Percentiles rank a stretch among this genome's conserved stretches.
These are phyloP conservation scores for Enteromius trimaculatus DNA, from an alignment of 2,797 vertebrate genomes.

Conservation along the genomic window DNA sequence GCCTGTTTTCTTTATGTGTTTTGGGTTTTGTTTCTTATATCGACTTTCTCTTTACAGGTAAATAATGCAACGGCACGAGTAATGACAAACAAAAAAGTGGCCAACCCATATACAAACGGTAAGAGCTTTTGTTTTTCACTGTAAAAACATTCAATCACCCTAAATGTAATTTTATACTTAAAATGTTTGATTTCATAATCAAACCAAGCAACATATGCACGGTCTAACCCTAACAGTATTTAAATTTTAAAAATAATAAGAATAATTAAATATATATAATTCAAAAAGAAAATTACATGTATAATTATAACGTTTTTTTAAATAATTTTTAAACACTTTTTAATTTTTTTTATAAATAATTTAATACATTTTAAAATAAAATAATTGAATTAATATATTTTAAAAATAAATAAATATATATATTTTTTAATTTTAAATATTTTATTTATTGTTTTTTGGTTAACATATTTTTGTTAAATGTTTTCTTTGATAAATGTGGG, in stretches of 20 bases:
- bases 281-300: neutral
- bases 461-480: neutral
- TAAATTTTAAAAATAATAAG: neutral
- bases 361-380: no score
- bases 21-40: conserved; percentile 34
- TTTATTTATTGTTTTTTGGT: neutral
- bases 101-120: conserved; percentile 93
- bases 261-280: neutral
- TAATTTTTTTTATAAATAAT: neutral
- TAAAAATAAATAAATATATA: no score
- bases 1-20: conserved; percentile 39
- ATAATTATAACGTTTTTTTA: neutral
- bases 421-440: no score
- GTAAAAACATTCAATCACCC: neutral
- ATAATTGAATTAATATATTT: no score
- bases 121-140: conserved; percentile 63
- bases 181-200: neutral
- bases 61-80: conserved; percentile 94
- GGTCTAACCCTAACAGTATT: neutral
- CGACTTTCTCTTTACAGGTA: conserved; percentile 78
- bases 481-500: neutral
- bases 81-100: conserved; percentile 95
- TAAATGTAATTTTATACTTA: conserved; percentile 1
- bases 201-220: neutral
- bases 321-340: neutral